Evolutionary conservation across 2,888 invertebrate genomes (phyloP).

Genomic region (Lasioglossum leucozonium): DNA sequence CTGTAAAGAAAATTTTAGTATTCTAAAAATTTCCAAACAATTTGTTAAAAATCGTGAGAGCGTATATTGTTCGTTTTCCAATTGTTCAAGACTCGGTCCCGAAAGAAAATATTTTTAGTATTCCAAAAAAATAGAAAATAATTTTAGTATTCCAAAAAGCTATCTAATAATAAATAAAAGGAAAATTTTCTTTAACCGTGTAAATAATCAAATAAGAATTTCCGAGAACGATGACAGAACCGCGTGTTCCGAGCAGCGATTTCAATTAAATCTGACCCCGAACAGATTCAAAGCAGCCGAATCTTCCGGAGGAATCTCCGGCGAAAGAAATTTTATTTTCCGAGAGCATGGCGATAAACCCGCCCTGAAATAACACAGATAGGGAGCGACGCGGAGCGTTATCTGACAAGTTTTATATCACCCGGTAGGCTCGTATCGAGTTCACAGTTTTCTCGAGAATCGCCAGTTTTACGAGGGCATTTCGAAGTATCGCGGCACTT

Average conservation of each 20-base stretch:
- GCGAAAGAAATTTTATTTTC: not conserved
- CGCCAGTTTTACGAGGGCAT: slow-evolving; percentile 53
- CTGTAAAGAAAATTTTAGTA: not conserved
- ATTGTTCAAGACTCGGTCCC: no score
- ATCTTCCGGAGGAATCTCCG: not conserved
- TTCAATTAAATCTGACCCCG: not conserved
- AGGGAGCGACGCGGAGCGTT: slow-evolving; percentile 18
- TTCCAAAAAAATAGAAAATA: not conserved
- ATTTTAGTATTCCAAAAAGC: not conserved
- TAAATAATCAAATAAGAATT: not conserved
- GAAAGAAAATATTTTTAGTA: not conserved
- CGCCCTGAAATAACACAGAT: not conserved
- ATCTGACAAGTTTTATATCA: slow-evolving; percentile 32
- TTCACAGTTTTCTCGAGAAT: slow-evolving; percentile 43
- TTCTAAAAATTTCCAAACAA: no score
- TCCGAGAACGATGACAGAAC: not conserved
- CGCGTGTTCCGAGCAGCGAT: not conserved
- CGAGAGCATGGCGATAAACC: not conserved
- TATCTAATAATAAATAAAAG: not conserved
- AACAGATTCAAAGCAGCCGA: not conserved
- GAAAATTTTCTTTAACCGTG: no score
- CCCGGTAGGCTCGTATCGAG: slow-evolving; percentile 33
- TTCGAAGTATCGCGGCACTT: slow-evolving; percentile 40
- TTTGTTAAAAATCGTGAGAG: no score
- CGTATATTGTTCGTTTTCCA: no score